Conservation (phyloP, 1,140 invertebrate genomes). For the Lepidotrigona ventralis region DNA sequence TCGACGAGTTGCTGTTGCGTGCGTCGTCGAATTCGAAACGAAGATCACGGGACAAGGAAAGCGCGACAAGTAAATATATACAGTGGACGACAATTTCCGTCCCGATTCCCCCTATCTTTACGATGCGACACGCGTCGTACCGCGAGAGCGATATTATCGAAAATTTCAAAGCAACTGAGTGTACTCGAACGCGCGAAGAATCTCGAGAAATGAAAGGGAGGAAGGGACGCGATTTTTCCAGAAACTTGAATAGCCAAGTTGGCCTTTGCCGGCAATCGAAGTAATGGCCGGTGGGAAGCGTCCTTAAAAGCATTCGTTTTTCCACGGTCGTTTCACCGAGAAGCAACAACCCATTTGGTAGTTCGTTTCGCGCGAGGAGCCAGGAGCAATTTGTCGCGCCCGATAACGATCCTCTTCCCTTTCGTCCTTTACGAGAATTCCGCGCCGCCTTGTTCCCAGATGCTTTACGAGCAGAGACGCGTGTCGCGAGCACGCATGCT, state of each 20-base stretch:
- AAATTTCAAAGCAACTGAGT: no score
- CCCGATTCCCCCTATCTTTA: no score
- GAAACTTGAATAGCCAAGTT: background rate
- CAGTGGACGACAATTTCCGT: no score
- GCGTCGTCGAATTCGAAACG: no score
- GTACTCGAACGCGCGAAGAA: background rate
- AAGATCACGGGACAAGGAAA: no score
- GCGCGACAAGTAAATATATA: no score
- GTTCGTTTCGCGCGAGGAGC: background rate
- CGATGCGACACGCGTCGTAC: no score
- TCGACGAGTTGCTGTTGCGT: no score
- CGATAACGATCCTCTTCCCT: constrained; percentile 13
- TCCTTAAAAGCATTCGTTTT: background rate
- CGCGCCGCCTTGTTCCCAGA: background rate
- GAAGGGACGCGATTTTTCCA: background rate
- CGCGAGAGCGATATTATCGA: no score
- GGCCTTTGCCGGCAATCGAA: background rate
- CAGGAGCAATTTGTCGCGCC: background rate
- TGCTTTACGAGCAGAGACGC: background rate
- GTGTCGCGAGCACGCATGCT: background rate
- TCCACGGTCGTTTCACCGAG: background rate
- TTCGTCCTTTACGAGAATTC: constrained; percentile 10
- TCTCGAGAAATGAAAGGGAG: background rate
- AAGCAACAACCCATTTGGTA: background rate
- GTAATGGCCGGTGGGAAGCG: background rate